Percentiles rank a stretch among this genome's conserved stretches.
Evolutionary conservation across 1,140 invertebrate genomes (phyloP).

Genomic region (Drosophila grimshawi): DNA sequence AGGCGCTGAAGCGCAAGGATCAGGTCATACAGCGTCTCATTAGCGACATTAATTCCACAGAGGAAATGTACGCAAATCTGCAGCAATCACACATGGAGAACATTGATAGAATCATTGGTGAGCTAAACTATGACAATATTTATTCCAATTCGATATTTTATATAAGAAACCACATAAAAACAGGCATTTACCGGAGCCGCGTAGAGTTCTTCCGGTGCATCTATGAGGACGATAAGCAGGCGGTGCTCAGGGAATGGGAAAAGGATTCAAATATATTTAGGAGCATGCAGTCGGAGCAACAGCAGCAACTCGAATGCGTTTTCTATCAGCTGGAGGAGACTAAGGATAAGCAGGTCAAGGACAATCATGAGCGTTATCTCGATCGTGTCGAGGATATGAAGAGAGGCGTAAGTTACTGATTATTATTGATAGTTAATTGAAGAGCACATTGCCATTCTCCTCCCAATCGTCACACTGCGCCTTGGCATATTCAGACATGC

Average conservation of each 20-base stretch:
- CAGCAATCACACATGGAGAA: slow-evolving; percentile 88
- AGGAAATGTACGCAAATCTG: slow-evolving; percentile 87
- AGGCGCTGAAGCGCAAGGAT: slow-evolving; percentile 87
- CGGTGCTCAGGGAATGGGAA: slow-evolving; percentile 85
- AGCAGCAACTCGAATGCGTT: slow-evolving; percentile 75
- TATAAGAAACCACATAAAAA: neutral
- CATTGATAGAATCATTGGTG: slow-evolving; percentile 89
- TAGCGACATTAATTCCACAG: slow-evolving; percentile 88
- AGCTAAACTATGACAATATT: slow-evolving; percentile 7
- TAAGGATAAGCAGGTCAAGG: slow-evolving; percentile 50
- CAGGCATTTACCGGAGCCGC: slow-evolving; percentile 85
- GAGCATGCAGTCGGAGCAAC: slow-evolving; percentile 80
- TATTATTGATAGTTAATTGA: slow-evolving; percentile 36
- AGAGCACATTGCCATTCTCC: slow-evolving; percentile 74
- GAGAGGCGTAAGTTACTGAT: slow-evolving; percentile 82
- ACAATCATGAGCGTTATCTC: slow-evolving; percentile 76
- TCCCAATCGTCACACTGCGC: slow-evolving; percentile 86
- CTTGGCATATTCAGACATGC: slow-evolving; percentile 86
- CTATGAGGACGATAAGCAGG: slow-evolving; percentile 86
- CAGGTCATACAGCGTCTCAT: slow-evolving; percentile 87
- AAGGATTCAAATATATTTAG: slow-evolving; percentile 83
- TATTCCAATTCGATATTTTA: neutral
- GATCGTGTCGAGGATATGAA: slow-evolving; percentile 85
- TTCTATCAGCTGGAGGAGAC: slow-evolving; percentile 75
- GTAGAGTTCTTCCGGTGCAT: slow-evolving; percentile 86